Evolutionary conservation across 2,888 invertebrate species (phyloP).

Genomic region (Schizotus pectinicornis): DNA sequence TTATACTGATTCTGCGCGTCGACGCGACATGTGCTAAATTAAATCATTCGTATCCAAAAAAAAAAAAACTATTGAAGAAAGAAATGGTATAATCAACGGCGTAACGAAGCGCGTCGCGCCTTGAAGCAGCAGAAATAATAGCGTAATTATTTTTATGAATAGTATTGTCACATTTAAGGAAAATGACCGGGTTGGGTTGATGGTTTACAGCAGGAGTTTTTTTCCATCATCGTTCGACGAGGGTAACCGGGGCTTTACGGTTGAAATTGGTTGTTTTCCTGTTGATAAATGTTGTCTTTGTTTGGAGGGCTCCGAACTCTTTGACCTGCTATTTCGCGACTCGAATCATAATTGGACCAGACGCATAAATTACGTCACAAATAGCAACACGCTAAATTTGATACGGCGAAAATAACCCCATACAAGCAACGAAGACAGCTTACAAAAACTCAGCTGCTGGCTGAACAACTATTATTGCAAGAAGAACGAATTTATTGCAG

Average conservation of each 20-base stretch:
- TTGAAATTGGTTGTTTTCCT: conserved; percentile 17
- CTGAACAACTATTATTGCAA: conserved; percentile 6
- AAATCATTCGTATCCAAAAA: too few relatives aligned
- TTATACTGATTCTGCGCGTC: too few relatives aligned
- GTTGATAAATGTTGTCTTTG: conserved; percentile 29
- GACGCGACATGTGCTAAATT: too few relatives aligned
- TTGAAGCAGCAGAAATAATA: too few relatives aligned
- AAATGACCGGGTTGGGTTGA: background rate
- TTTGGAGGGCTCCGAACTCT: conserved; percentile 22
- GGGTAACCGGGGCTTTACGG: conserved; percentile 15
- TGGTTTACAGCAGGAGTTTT: conserved; percentile 6
- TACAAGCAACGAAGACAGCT: conserved; percentile 13
- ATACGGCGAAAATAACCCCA: conserved; percentile 10
- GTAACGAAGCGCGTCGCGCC: too few relatives aligned
- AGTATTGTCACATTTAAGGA: too few relatives aligned
- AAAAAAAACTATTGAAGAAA: too few relatives aligned
- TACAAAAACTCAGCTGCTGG: conserved; percentile 4
- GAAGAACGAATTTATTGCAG: conserved; percentile 24
- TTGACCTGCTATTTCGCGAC: conserved; percentile 26
- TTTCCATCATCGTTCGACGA: conserved; percentile 15
- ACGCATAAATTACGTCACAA: conserved; percentile 30
- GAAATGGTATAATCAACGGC: too few relatives aligned
- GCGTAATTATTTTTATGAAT: too few relatives aligned
- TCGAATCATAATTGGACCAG: conserved; percentile 29
- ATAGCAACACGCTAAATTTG: conserved; percentile 25